phyloP scores from a whole-genome alignment of 2,888 invertebrate species.

The Griposia aprilina region DNA sequence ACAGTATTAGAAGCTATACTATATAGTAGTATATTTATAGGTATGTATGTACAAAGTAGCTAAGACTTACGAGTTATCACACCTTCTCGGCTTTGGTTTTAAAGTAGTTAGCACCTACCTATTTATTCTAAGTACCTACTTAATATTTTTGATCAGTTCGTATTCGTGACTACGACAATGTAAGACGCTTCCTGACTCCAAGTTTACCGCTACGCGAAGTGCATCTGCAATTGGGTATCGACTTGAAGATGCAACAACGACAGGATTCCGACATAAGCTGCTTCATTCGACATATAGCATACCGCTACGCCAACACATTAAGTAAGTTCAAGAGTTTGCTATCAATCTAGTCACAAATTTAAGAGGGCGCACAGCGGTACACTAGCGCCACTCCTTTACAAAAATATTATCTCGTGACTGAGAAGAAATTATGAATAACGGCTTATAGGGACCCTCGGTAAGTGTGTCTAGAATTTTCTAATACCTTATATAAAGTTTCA shows the following conservation, averaged over 20 bases:
- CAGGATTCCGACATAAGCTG: constrained; percentile 85
- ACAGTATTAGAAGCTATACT: background rate
- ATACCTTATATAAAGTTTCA: too few relatives aligned
- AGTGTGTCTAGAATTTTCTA: too few relatives aligned
- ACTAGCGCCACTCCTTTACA: too few relatives aligned
- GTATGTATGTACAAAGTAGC: background rate
- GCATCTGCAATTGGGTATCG: constrained; percentile 80
- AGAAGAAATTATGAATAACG: too few relatives aligned
- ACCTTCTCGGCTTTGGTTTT: background rate
- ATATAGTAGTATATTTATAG: background rate
- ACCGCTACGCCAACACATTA: constrained; percentile 76
- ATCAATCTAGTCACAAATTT: background rate
- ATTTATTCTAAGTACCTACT: background rate
- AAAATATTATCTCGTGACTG: too few relatives aligned
- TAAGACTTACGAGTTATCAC: background rate
- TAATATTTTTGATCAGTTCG: constrained; percentile 72
- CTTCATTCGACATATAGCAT: constrained; percentile 81
- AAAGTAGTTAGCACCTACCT: background rate
- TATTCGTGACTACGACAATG: constrained; percentile 82
- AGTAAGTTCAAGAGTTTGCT: constrained; percentile 67
- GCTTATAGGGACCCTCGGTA: too few relatives aligned
- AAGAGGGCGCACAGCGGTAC: too few relatives aligned
- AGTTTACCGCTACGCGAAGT: constrained; percentile 83
- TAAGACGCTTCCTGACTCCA: constrained; percentile 81
- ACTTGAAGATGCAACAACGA: constrained; percentile 76